Evolutionary conservation across 2,113 vertebrate species (phyloP).

Genomic region (Guaruba guarouba): DNA sequence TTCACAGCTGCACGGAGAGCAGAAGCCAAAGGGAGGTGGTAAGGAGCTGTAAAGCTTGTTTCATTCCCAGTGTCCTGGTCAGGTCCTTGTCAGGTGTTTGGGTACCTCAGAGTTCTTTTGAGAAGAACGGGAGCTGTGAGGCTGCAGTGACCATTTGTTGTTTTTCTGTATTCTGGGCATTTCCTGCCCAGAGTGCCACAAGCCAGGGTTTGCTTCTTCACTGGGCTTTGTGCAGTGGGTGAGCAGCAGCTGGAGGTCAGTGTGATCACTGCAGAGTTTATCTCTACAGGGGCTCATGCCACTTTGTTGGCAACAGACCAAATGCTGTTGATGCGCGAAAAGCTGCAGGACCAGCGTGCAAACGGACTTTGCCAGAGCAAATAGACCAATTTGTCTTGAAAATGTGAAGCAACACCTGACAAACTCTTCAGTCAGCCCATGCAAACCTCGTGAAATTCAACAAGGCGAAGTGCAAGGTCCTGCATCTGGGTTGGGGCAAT

Average conservation of each 20-base stretch:
- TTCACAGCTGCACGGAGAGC: neutral
- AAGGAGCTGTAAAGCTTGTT: neutral
- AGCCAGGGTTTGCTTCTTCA: neutral
- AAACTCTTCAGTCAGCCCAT: neutral
- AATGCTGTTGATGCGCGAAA: neutral
- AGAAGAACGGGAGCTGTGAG: neutral
- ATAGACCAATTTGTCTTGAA: neutral
- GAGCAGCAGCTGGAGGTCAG: neutral
- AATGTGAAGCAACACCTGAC: neutral
- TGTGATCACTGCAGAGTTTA: neutral
- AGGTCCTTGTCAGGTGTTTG: neutral
- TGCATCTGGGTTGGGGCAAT: neutral
- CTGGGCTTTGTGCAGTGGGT: neutral
- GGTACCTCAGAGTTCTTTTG: neutral
- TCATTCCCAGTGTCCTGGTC: neutral
- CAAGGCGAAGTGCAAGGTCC: neutral
- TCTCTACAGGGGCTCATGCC: neutral
- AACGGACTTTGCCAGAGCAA: neutral
- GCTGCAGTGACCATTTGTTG: neutral
- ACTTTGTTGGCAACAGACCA: rapidly evolving
- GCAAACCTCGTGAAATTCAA: neutral
- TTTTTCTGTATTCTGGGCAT: neutral
- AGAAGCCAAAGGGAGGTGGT: neutral
- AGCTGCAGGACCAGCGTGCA: too few species aligned
- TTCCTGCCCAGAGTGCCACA: neutral